A percentile compares a stretch with the other conserved stretches of the same genome.
These are phyloP conservation scores for Lasioglossum marginatum DNA, from an alignment of 2,888 invertebrate genomes.

Conservation along the genomic window DNA sequence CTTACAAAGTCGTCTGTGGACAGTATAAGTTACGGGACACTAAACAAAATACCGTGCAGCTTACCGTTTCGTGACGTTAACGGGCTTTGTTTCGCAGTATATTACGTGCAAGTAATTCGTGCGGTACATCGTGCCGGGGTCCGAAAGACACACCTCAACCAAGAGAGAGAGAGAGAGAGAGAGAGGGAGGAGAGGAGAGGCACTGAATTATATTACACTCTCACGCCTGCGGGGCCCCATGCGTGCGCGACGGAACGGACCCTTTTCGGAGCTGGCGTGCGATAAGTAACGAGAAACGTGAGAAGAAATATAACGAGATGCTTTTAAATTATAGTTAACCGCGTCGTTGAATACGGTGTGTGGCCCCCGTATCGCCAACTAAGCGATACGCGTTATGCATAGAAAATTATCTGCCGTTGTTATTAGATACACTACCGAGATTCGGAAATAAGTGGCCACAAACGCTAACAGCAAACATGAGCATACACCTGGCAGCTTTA, in stretches of 20 bases:
- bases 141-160: constrained; percentile 28
- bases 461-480: not conserved
- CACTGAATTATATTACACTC: constrained; percentile 44
- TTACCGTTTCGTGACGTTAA: constrained; percentile 56
- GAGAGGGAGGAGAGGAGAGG: not conserved
- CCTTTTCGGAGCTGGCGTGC: constrained; percentile 13
- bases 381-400: constrained; percentile 47
- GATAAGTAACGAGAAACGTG: constrained; percentile 64
- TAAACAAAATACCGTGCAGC: constrained; percentile 52
- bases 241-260: constrained; percentile 23
- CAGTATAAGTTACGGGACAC: constrained; percentile 56
- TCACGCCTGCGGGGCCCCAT: not conserved
- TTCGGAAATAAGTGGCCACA: not conserved
- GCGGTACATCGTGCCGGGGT: constrained; percentile 33
- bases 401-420: constrained; percentile 51
- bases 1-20: constrained; percentile 49
- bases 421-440: constrained; percentile 30
- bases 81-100: constrained; percentile 59
- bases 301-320: constrained; percentile 73
- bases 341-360: constrained; percentile 48
- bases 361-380: constrained; percentile 47
- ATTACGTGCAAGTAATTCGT: constrained; percentile 58
- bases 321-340: constrained; percentile 69
- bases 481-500: not conserved
- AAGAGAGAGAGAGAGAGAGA: not conserved